Evolutionary conservation across 2,888 invertebrate genomes (phyloP), one percentile per base, ranked within the genome.

Genomic region (Limnephilus lunatus): DNA sequence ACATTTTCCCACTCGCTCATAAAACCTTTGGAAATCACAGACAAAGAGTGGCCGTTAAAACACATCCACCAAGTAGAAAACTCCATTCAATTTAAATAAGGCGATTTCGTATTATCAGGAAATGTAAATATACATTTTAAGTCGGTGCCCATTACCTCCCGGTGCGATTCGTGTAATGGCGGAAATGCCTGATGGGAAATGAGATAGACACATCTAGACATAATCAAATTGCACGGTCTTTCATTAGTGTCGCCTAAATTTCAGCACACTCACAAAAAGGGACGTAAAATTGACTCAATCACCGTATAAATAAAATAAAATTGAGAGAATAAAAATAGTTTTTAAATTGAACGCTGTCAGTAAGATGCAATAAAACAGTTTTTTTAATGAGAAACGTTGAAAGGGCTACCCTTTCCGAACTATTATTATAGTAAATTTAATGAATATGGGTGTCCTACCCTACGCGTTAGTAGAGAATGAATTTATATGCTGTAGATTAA

Each of bases 201-300:
- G 87, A 87, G 53, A 85, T 85, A 39, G 85, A 68, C 87, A 53
- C 30, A 53, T 87, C 87, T 53, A 53, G 87, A 87, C 53, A 15
- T 53, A 87, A 87, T 87, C 48, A 53, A 87, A 19, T 87, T 68
- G n/a, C 53, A 39, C 85, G 7, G 44, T 39, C 11, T 35, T n/a
- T 85, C 53, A 7, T 68, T 25, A 68, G 25, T 25, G 53, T 68
- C 53, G 14, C 53, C 4, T 19, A 7, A 68, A 68, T 19, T 68
- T 68, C 53, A 7, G 53, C 25, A 25, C 19, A 68, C 53, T 68
- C 53, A 25, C 53, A 19, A 25, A 68, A 68, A 68, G 25, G 19
- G 53, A 68, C 53, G 25, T 25, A 25, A 25, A 5, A 68, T 68
- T 68, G 1, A 25, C 7, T 68, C 5, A 68, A 68, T 25, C 15